phyloP scores from a whole-genome alignment of 2,888 invertebrate genomes.

The Cheilosia variabilis region DNA sequence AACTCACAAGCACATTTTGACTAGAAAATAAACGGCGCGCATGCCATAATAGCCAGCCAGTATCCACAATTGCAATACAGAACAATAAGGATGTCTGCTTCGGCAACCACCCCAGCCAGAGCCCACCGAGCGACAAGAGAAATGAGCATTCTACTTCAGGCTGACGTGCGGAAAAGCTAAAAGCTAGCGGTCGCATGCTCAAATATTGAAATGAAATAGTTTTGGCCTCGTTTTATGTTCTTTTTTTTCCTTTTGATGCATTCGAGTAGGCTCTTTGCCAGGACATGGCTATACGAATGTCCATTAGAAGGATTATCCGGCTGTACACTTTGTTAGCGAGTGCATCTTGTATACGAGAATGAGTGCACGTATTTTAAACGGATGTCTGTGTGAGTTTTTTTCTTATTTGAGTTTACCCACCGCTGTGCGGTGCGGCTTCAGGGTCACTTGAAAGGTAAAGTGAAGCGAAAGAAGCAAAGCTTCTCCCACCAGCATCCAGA shows the following conservation, averaged over 20 bases:
- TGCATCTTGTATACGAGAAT: slow-evolving; percentile 14
- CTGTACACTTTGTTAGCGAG: slow-evolving; percentile 47
- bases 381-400: neutral
- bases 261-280: slow-evolving; percentile 29
- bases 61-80: slow-evolving; percentile 28
- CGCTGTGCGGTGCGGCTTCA: slow-evolving; percentile 26
- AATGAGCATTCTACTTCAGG: slow-evolving; percentile 63
- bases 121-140: slow-evolving; percentile 16
- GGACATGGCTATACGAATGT: slow-evolving; percentile 25
- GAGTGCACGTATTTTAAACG: slow-evolving; percentile 6
- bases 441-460: slow-evolving; percentile 42
- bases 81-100: slow-evolving; percentile 38
- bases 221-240: slow-evolving; percentile 18
- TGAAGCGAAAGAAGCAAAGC: neutral
- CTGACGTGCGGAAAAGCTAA: slow-evolving; percentile 67
- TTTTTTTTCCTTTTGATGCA: neutral
- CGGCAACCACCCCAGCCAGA: slow-evolving; percentile 3
- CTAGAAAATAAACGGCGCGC: slow-evolving; percentile 42
- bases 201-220: slow-evolving; percentile 70
- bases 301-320: slow-evolving; percentile 59
- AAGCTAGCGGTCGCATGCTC: slow-evolving; percentile 67
- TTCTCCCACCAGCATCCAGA: slow-evolving; percentile 4
- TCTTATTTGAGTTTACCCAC: neutral
- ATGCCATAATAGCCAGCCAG: slow-evolving; percentile 47
- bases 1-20: slow-evolving; percentile 27